phyloP scores from a whole-genome alignment of 2,888 invertebrate genomes.

The Scaptomyza caliginosa region DNA sequence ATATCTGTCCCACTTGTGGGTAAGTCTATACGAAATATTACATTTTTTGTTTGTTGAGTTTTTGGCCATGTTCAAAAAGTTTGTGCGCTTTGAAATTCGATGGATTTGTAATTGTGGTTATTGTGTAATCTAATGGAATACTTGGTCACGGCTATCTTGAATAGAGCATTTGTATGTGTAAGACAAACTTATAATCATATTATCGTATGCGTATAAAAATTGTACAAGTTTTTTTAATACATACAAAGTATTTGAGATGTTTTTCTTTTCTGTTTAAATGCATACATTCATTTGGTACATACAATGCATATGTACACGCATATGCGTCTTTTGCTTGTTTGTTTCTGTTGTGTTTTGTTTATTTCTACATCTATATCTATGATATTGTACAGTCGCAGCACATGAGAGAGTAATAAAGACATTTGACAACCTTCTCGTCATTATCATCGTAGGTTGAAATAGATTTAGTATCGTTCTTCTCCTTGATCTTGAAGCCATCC shows the following conservation, averaged over 20 bases:
- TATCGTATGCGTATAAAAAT: slow-evolving; percentile 32
- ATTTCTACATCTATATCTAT: slow-evolving; percentile 52
- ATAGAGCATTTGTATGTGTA: slow-evolving; percentile 8
- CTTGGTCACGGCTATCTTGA: slow-evolving; percentile 3
- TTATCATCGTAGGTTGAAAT: slow-evolving; percentile 55
- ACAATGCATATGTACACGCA: slow-evolving; percentile 18
- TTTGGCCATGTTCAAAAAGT: slow-evolving; percentile 5
- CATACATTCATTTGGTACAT: slow-evolving; percentile 33
- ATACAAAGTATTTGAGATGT: slow-evolving; percentile 36
- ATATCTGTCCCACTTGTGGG: slow-evolving; percentile 8
- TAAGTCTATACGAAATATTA: slow-evolving; percentile 7
- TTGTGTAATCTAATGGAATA: slow-evolving; percentile 21
- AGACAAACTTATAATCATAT: slow-evolving; percentile 21
- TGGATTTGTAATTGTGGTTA: slow-evolving; percentile 3
- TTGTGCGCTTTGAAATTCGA: slow-evolving; percentile 36
- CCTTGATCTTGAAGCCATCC: slow-evolving; percentile 63
- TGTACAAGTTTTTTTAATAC: slow-evolving; percentile 35
- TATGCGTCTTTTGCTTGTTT: slow-evolving; percentile 12
- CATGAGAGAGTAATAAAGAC: slow-evolving; percentile 83
- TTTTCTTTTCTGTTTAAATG: slow-evolving; percentile 28
- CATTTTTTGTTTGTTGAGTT: slow-evolving; percentile 1
- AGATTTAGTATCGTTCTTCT: slow-evolving; percentile 45
- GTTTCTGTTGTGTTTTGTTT: slow-evolving; percentile 7
- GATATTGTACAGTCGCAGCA: slow-evolving; percentile 84
- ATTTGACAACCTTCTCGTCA: slow-evolving; percentile 83